Conservation (phyloP, 2,888 invertebrate genomes). For the Ditylenchus weischeri region DNA sequence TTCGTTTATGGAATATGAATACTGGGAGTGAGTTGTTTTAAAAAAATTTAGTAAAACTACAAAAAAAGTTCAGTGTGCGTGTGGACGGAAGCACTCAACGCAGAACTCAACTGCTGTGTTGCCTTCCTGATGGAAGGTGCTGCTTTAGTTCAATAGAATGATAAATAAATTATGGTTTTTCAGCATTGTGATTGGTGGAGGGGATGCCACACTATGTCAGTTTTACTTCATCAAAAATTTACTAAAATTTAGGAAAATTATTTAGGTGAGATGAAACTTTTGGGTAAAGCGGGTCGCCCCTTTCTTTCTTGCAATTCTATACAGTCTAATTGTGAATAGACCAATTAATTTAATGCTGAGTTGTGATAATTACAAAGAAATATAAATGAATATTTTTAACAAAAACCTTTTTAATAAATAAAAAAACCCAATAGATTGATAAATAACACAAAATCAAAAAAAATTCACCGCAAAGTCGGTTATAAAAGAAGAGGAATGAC, state of each 20-base stretch:
- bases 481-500: too few species aligned
- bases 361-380: too few species aligned
- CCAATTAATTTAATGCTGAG: too few species aligned
- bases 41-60: background rate
- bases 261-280: slow-evolving; percentile 28
- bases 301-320: slow-evolving; percentile 33
- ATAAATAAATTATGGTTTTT: slow-evolving; percentile 4
- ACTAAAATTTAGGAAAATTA: too few species aligned
- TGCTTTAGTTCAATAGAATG: background rate
- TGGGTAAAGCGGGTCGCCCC: slow-evolving; percentile 38
- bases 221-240: too few species aligned
- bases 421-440: too few species aligned
- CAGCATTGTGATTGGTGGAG: slow-evolving; percentile 37
- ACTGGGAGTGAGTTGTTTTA: slow-evolving; percentile 57
- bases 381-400: too few species aligned
- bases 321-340: slow-evolving; percentile 18
- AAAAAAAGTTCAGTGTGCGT: slow-evolving; percentile 34
- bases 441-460: too few species aligned
- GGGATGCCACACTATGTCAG: slow-evolving; percentile 32
- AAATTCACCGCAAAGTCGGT: too few species aligned
- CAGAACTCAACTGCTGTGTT: slow-evolving; percentile 35
- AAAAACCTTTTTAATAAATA: too few species aligned
- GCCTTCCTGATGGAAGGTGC: slow-evolving; percentile 40
- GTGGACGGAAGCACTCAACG: slow-evolving; percentile 35
- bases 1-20: slow-evolving; percentile 60